Conservation (phyloP, 2,797 vertebrate species). For the Acanthurus lineatus region DNA sequence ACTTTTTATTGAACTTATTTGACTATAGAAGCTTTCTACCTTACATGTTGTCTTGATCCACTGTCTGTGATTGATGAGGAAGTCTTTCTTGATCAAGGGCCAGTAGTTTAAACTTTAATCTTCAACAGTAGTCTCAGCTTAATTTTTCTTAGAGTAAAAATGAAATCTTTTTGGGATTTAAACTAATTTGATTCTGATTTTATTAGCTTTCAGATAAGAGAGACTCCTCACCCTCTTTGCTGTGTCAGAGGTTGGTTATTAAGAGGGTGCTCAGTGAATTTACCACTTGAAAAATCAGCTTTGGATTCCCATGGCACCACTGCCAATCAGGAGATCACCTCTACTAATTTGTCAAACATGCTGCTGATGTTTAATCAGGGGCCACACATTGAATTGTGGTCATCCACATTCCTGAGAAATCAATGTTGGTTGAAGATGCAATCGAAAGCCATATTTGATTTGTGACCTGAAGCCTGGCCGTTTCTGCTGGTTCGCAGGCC, state of each 20-base stretch:
- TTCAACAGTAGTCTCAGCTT: slow-evolving; percentile 16
- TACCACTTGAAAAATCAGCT: slow-evolving; percentile 54
- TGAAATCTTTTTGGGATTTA: slow-evolving; percentile 7
- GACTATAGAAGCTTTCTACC: slow-evolving; percentile 7
- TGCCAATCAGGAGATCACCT: slow-evolving; percentile 64
- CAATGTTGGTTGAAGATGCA: slow-evolving; percentile 80
- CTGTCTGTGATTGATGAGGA: neutral
- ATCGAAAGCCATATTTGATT: slow-evolving; percentile 81
- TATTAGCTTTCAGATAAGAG: slow-evolving; percentile 46
- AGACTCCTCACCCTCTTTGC: neutral
- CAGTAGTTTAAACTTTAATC: slow-evolving; percentile 31
- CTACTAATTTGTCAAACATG: slow-evolving; percentile 63
- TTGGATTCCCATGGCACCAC: slow-evolving; percentile 46
- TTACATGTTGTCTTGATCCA: slow-evolving; percentile 6
- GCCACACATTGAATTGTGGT: slow-evolving; percentile 67
- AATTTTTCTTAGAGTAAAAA: slow-evolving; percentile 19
- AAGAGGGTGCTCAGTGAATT: slow-evolving; percentile 37
- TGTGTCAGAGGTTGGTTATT: slow-evolving; percentile 54
- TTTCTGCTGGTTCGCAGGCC: slow-evolving; percentile 37
- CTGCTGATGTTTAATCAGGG: slow-evolving; percentile 79
- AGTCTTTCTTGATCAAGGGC: slow-evolving; percentile 16
- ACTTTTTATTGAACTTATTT: slow-evolving; percentile 18
- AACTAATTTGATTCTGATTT: slow-evolving; percentile 23
- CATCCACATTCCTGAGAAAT: slow-evolving; percentile 73
- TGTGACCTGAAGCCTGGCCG: slow-evolving; percentile 62